Conservation (phyloP, 2,888 invertebrate species). For the Limnephilus auricula region DNA sequence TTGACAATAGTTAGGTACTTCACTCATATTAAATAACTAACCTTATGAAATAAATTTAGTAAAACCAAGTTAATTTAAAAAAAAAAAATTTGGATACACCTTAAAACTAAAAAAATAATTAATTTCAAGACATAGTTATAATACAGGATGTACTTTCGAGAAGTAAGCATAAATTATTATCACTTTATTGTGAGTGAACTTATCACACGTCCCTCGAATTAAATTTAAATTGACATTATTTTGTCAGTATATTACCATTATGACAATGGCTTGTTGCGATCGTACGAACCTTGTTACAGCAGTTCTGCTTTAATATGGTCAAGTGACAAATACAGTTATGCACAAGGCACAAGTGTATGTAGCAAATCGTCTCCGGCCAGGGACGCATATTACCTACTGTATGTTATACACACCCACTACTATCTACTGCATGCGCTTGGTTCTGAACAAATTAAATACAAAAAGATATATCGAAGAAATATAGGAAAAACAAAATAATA, state of each 20-base stretch:
- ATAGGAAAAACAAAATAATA: background rate
- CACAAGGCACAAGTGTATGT: background rate
- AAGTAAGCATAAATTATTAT: background rate
- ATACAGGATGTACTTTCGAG: no score
- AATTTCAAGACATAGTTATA: no score
- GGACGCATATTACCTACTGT: background rate
- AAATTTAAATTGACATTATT: constrained; percentile 58
- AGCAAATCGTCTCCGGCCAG: background rate
- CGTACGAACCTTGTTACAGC: constrained; percentile 16
- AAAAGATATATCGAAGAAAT: background rate
- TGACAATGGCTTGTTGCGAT: constrained; percentile 30
- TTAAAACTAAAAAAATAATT: no score
- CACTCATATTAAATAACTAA: no score
- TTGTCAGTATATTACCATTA: constrained; percentile 55
- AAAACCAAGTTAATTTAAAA: no score
- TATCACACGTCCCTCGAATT: constrained; percentile 35
- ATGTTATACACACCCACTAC: background rate
- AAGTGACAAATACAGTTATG: background rate
- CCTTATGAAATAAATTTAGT: no score
- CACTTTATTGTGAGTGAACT: background rate
- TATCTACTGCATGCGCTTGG: background rate
- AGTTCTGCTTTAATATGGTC: background rate
- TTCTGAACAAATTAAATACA: background rate
- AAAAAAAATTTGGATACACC: no score
- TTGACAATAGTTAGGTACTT: no score